A percentile compares a stretch with the other conserved stretches of the same genome.
Evolutionary conservation across 2,888 invertebrate species (phyloP).

Genomic region (Harpalus rubripes): DNA sequence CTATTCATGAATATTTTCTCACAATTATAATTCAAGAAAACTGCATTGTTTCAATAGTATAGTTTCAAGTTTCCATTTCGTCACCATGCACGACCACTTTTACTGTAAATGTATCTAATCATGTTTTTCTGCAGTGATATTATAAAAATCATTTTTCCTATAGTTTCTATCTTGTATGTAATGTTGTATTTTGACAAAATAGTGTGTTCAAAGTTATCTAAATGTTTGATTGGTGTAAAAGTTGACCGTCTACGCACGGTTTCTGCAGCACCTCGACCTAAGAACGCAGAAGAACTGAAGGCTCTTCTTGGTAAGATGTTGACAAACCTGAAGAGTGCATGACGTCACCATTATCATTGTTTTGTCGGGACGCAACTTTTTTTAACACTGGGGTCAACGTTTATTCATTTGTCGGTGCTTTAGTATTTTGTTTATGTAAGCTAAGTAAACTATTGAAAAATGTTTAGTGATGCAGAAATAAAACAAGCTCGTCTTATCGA

Average conservation of each 20-base stretch:
- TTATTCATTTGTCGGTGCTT: neutral
- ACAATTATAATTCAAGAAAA: neutral
- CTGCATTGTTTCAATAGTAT: neutral
- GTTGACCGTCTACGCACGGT: constrained; percentile 49
- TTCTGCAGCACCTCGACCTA: constrained; percentile 47
- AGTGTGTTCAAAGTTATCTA: neutral
- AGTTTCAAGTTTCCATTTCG: too few species aligned
- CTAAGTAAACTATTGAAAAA: neutral
- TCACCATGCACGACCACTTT: too few species aligned
- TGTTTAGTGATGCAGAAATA: neutral
- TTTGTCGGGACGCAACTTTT: neutral
- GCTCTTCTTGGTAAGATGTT: constrained; percentile 56
- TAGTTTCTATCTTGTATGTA: constrained; percentile 3
- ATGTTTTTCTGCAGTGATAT: neutral
- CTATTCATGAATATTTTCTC: neutral
- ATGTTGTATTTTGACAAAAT: constrained; percentile 3
- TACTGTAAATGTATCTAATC: neutral
- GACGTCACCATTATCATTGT: constrained; percentile 6
- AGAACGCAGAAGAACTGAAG: constrained; percentile 43
- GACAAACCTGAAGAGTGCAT: constrained; percentile 15
- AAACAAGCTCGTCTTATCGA: neutral
- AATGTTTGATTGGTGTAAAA: constrained; percentile 41
- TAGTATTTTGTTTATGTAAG: neutral
- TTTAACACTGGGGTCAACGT: neutral
- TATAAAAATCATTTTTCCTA: neutral